Evolutionary conservation across 2,113 vertebrate species (phyloP), one percentile per base, ranked within the genome.

Genomic region (Bostrychus sinensis): DNA sequence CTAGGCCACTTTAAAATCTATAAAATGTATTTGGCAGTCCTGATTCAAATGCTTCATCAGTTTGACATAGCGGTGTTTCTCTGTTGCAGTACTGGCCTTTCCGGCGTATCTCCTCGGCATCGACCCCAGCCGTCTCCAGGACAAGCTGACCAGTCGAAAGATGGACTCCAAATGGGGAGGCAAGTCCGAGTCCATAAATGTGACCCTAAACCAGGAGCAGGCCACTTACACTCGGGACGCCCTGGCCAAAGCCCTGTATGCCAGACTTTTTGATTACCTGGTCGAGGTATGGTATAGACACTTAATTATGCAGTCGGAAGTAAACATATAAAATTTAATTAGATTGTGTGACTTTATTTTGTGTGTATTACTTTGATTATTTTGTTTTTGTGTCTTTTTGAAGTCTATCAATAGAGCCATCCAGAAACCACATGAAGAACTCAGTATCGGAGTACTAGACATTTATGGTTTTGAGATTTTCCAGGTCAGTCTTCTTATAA

Each of bases 391-490:
- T 51, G 53, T 23, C 72, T 42, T 63, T 42, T 50, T 0, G 11
- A 68, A 99, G 97, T 91, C 95, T 41, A 92, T 98, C 79, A 99
- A 99, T 81, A 92, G 92, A 32, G 97, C 97, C 1, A 98, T 99
- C 74, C 95, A 92, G 86, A 99, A 99, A 70, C 95, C 95, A 0
- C 0, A 93, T 0, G 92, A 98, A 63, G 97, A 98, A 54, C 96
- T 95, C 88, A 98, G 95, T 46, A 80, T 96, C 0, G 97, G 97
- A 0, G 97, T 99, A 37, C 91, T 99, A 14, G 97, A 99, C 79
- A 99, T 98, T 85, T 99, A 99, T 0, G 97, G 97, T 55, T 99
- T 99, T 1, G 97, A 99, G 90, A 99, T 99, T 88, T 99, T 99
- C 77, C 93, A 98, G 96, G 97, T 98, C 37, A 0, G 38, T 53